Base-by-base conservation (phyloP, 2,888 invertebrate genomes). In the Drosophila nr. medialis region DNA sequence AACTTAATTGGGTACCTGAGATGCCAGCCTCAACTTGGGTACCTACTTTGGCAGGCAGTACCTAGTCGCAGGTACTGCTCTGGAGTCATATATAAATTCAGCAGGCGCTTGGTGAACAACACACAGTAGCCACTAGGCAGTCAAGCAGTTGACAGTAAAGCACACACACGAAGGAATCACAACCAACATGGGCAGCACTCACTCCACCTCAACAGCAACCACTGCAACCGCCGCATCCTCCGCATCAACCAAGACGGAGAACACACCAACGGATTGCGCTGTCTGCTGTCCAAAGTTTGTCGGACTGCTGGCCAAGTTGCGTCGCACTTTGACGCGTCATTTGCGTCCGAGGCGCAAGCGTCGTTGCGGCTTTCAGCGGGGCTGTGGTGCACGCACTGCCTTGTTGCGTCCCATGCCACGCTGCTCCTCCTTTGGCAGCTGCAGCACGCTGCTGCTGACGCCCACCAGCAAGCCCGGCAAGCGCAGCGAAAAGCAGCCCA, bases 341-440 rank as follows among this genome's bases (percentile, higher is more conserved):
- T 10, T 68, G 45, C 61, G 53, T 0, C 45, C 55, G 18, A 27
- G 40, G 5, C 40, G 38, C 18, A 75, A 70, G 38, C 62, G 40
- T 38, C 64, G 63, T 18, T 49, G 56, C 29, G 68, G 27, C 32
- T 60, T 72, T 5, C 53, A 71, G 24, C 67, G 77, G 21, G 56
- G 58, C 45, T 40, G 48, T 29, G 27, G 58, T 3, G 65, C 66
- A 13, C 74, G 71, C 11, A 66, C 67, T 7, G 68, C 71, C 0
- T 42, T 80, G 51, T 34, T 77, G 49, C 81, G 83, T 1, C 80
- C 90, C 42, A 89, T 89, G 90, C 90, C 89, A 0, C 68, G 89
- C 4, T 89, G 90, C 72, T 83, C 86, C 7, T 84, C 89, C 18
- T 83, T 73, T 6, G 83, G 77, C 40, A 78, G 81, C 65, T 64